Evolutionary conservation across 2,888 invertebrate species (phyloP).

Genomic region (Odontocolon sp.): DNA sequence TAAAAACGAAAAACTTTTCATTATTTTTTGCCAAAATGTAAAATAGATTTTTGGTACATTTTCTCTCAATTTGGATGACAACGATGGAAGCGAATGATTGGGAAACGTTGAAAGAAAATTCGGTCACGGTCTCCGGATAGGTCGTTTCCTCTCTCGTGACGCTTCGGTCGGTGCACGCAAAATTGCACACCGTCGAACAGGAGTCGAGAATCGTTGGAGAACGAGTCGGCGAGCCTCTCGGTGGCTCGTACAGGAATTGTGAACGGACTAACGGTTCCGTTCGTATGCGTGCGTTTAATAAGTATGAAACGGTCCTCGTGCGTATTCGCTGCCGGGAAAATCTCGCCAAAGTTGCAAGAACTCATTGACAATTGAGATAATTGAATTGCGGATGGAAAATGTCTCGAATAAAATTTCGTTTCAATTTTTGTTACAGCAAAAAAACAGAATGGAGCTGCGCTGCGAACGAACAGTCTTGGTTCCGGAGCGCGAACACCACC

Average conservation of each 20-base stretch:
- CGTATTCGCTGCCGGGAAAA: too few relatives aligned
- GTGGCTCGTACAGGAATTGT: slow-evolving; percentile 18
- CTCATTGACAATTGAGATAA: too few relatives aligned
- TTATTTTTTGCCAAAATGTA: too few relatives aligned
- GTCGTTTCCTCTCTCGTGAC: slow-evolving; percentile 53
- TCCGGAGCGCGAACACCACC: slow-evolving; percentile 94
- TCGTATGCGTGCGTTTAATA: slow-evolving; percentile 34
- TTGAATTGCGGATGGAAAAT: too few relatives aligned
- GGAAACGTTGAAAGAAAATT: slow-evolving; percentile 5
- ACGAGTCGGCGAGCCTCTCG: neutral
- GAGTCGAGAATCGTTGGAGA: too few relatives aligned
- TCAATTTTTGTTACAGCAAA: slow-evolving; percentile 86
- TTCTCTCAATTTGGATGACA: too few relatives aligned
- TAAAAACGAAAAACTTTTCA: too few relatives aligned
- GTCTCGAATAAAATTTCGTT: slow-evolving; percentile 31
- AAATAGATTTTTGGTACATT: too few relatives aligned
- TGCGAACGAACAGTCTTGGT: slow-evolving; percentile 94
- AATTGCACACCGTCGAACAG: neutral
- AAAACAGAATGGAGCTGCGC: slow-evolving; percentile 95
- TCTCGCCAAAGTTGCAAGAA: too few relatives aligned
- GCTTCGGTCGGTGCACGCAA: slow-evolving; percentile 49
- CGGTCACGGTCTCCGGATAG: slow-evolving; percentile 55
- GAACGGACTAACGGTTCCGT: slow-evolving; percentile 46
- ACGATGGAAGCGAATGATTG: neutral
- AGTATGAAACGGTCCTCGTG: slow-evolving; percentile 10